Percentiles rank a stretch among this genome's conserved stretches.
These are phyloP conservation scores for Bombus ignitus DNA, from an alignment of 1,140 invertebrate genomes.

Conservation along the genomic window DNA sequence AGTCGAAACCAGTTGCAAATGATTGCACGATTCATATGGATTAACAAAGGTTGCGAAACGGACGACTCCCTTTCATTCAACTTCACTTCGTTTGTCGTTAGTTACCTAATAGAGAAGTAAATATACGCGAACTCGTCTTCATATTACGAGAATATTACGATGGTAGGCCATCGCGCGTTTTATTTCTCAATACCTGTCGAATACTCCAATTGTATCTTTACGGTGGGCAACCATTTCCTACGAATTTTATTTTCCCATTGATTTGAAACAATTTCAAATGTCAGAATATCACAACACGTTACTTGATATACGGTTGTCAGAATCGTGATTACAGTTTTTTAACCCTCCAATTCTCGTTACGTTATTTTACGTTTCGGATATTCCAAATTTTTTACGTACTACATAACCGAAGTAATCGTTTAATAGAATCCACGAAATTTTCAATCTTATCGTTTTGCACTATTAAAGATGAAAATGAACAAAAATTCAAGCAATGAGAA, in stretches of 20 bases:
- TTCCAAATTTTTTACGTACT: too few relatives aligned
- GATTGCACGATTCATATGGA: constrained; percentile 19
- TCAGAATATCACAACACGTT: neutral
- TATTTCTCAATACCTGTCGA: constrained; percentile 35
- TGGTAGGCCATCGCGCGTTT: neutral
- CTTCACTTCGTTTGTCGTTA: neutral
- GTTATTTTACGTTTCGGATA: too few relatives aligned
- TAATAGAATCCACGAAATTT: too few relatives aligned
- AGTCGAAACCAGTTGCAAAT: constrained; percentile 15
- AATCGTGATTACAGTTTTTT: too few relatives aligned
- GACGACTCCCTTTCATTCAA: neutral
- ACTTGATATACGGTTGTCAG: too few relatives aligned
- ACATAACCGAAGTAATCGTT: too few relatives aligned
- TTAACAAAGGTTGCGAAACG: constrained; percentile 10
- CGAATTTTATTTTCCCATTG: too few relatives aligned
- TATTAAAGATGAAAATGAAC: neutral
- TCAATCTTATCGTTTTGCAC: neutral
- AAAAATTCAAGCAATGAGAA: neutral
- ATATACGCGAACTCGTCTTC: neutral
- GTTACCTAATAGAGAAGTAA: constrained; percentile 12
- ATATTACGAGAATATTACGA: neutral
- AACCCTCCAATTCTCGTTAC: too few relatives aligned
- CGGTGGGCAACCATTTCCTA: neutral
- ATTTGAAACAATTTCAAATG: neutral
- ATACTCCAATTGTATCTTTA: constrained; percentile 39